A percentile compares a stretch with the other conserved stretches of the same genome.
These are phyloP conservation scores for Aphelocoma coerulescens DNA, from an alignment of 2,113 vertebrate genomes.

Conservation along the genomic window DNA sequence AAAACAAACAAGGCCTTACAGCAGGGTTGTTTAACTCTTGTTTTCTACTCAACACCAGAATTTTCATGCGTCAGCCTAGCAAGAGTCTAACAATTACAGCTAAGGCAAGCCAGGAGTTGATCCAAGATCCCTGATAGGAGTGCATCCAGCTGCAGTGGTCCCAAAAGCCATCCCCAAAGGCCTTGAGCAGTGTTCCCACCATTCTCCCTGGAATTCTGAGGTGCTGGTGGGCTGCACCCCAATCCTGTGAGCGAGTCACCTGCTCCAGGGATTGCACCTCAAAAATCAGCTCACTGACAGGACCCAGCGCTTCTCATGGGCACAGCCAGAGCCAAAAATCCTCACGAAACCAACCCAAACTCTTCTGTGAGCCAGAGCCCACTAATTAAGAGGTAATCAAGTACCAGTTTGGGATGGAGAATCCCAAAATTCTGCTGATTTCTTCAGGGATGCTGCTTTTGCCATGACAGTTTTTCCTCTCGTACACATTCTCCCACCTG, in stretches of 20 bases:
- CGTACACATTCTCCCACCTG: neutral
- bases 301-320: neutral
- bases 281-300: neutral
- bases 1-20: neutral
- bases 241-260: accelerated
- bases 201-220: neutral
- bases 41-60: neutral
- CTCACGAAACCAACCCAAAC: neutral
- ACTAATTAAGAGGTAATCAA: neutral
- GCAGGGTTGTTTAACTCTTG: neutral
- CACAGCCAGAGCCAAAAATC: neutral
- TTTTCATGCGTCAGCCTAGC: neutral
- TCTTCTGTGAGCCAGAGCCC: accelerated
- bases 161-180: neutral
- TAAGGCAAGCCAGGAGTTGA: neutral
- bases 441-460: neutral
- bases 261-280: neutral
- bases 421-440: neutral
- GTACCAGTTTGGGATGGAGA: neutral
- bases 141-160: neutral
- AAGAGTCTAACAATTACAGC: neutral
- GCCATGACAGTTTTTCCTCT: neutral
- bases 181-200: neutral
- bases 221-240: neutral
- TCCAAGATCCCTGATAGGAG: neutral